phyloP scores from a whole-genome alignment of 2,797 vertebrate genomes.

The Dromococcyx pavoninus region DNA sequence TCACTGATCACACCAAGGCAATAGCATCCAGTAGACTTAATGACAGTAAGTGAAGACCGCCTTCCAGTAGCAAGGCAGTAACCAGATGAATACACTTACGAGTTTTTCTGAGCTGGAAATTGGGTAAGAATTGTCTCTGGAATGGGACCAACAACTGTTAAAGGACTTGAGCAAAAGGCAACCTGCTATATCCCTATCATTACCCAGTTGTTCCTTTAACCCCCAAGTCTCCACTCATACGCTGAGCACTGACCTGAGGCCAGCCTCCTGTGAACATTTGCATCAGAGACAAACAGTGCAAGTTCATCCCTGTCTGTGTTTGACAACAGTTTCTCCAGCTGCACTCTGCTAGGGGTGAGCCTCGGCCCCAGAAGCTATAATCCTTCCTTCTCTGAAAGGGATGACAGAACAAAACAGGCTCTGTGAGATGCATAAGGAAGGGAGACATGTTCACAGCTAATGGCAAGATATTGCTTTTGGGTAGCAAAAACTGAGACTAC shows the following conservation, averaged over 20 bases:
- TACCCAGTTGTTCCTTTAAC: neutral
- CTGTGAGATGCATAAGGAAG: neutral
- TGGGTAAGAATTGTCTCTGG: neutral
- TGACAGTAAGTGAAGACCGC: neutral
- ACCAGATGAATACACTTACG: neutral
- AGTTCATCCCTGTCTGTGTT: neutral
- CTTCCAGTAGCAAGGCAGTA: neutral
- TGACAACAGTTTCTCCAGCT: neutral
- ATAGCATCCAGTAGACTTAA: neutral
- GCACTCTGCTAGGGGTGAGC: neutral
- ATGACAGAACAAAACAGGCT: neutral
- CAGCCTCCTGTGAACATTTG: neutral
- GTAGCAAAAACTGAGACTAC: neutral
- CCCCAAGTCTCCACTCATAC: accelerated
- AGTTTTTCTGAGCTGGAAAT: neutral
- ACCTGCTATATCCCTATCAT: neutral
- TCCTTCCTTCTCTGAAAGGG: neutral
- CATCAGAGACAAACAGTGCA: neutral
- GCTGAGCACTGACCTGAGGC: neutral
- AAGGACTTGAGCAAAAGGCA: neutral
- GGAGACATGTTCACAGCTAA: neutral
- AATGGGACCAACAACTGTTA: neutral
- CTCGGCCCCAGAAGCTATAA: neutral
- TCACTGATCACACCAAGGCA: neutral
- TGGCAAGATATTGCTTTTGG: neutral